Evolutionary conservation across 2,113 vertebrate genomes (phyloP), one percentile per base, ranked within the genome.

Genomic region (Podiceps cristatus): DNA sequence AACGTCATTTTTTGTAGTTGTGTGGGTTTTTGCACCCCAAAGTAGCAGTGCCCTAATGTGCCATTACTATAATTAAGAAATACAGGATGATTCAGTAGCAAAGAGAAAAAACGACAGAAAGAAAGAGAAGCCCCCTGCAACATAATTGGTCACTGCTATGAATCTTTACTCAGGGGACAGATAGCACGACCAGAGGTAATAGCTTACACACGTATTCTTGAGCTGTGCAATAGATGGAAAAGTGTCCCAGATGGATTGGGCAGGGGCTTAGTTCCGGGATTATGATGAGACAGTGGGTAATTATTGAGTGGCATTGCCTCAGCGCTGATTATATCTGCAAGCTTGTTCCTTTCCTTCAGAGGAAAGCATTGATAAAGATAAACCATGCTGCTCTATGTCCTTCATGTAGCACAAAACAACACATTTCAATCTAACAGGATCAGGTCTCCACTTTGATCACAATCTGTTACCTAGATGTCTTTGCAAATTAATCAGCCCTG

Each of bases 171-270:
- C 98, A 66, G 87, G 98, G 98, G 98, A 98, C 96, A 95, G 96
- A 96, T 97, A 98, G 97, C 94, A 95, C 72, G 17, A 97, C 96
- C 97, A 98, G 98, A 98, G 97, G 98, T 98, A 98, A 98, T 98
- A 98, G 98, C 98, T 98, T 97, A 97, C 97, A 98, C 98, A 98
- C 97, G 55, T 98, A 98, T 97, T 98, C 97, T 95, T 97, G 96
- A 98, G 98, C 97, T 97, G 97, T 97, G 98, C 98, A 98, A 98
- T 98, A 98, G 98, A 98, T 93, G 98, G 98, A 98, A 98, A 98
- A 98, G 98, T 98, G 98, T 99, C 99, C 99, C 99, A 99, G 99
- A 99, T 99, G 99, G 99, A 99, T 99, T 99, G 99, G 99, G 99
- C 97, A 98, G 98, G 98, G 98, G 98, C 99, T 99, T 99, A 99